Conservation (phyloP, 1,140 invertebrate species). For the Drosophila pectinifera region DNA sequence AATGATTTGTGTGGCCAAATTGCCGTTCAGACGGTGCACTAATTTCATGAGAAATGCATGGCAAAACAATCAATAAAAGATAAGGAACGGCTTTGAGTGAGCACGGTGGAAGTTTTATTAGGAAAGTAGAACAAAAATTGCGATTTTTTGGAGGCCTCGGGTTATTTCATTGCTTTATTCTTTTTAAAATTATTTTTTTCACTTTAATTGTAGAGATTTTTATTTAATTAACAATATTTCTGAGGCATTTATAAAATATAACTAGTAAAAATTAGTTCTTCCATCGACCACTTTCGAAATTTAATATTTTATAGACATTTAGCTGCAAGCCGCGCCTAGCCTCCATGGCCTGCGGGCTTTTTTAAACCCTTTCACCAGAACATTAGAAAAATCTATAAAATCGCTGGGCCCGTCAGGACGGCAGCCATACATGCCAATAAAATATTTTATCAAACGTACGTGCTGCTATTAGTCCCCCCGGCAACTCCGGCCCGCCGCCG, state of each 20-base stretch:
- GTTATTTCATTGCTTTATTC: not conserved
- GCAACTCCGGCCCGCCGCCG: conserved; percentile 9
- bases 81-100: not conserved
- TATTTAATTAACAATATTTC: not conserved
- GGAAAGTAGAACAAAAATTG: not conserved
- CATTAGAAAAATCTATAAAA: conserved; percentile 77
- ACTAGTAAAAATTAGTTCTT: not conserved
- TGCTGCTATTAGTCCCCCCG: conserved; percentile 73
- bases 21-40: conserved; percentile 37
- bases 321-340: not conserved
- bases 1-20: conserved; percentile 68
- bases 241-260: not conserved
- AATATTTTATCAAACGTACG: conserved; percentile 82
- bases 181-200: not conserved
- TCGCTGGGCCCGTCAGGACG: conserved; percentile 62
- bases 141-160: not conserved
- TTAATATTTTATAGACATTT: not conserved
- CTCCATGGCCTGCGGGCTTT: not conserved
- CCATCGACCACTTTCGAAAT: too few species aligned
- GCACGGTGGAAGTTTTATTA: not conserved
- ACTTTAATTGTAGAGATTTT: not conserved
- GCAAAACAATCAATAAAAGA: conserved; percentile 46
- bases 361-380: conserved; percentile 4
- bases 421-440: conserved; percentile 75
- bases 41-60: conserved; percentile 70